Base-by-base conservation (phyloP, 1,140 invertebrate genomes). In the Helicoverpa zea region DNA sequence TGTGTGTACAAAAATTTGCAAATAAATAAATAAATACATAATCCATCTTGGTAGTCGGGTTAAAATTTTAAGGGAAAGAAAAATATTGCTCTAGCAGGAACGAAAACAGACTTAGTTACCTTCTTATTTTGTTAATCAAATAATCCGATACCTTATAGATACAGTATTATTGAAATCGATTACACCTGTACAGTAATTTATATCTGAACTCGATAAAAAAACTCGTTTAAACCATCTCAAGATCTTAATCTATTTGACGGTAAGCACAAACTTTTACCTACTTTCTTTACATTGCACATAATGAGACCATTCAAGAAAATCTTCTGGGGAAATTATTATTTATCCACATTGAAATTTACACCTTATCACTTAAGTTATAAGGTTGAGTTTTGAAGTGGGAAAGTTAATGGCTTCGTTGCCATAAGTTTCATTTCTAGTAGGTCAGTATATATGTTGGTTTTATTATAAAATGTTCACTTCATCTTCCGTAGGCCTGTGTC, bases 301-400 rank as follows among this genome's bases (percentile, higher is more conserved):
- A 83, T 83, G 81, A 84, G 81, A 81, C 70, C 81, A 61, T 80
- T 80, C 61, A 70, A 80, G 85, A 83, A 83, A 86, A 81, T 81
- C 49, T 72, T 74, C 74, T 79, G 54, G 43, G 80, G 61, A 83
- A 81, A 81, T 80, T 79, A 68, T 74, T 47, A 82, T 30, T 49
- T 68, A 18, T 14, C 13, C 11, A 43, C 14, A 61, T 59, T 49
- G 64, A 56, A 84, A 72, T 79, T 81, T 81, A 14, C 49, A 81
- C 72, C 77, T 84, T 81, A 76, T 13, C 18, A 16, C 30, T 47
- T n/a, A 10, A 2, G 35, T 1, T 7, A 2, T 72, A 61, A 68
- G 80, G 76, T 81, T 16, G 23, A 16, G 64, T 75, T 72, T 78
- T 59, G 54, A 61, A 47, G 66, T 23, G 16, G 13, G 43, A 23